Conservation (phyloP, 2,888 invertebrate genomes). For the Acronicta leporina region DNA sequence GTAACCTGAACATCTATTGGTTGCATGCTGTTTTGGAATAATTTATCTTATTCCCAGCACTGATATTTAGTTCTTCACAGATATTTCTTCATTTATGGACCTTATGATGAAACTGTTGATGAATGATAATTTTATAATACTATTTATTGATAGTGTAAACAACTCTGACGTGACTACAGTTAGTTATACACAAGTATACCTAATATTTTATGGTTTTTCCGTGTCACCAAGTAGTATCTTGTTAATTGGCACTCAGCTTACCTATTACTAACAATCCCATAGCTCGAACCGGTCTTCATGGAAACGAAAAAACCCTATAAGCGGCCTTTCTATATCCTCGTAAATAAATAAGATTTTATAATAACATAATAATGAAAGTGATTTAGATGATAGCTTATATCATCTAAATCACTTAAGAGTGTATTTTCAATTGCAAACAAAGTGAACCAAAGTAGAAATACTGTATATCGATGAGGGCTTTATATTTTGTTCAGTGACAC, state of each 20-base stretch:
- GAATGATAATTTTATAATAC: conserved; percentile 26
- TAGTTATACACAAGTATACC: conserved; percentile 23
- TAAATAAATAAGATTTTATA: too few species aligned
- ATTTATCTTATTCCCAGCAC: conserved; percentile 5
- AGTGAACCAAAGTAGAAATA: too few species aligned
- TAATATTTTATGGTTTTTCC: conserved; percentile 47
- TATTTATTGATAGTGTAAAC: conserved; percentile 29
- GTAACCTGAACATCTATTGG: conserved; percentile 29
- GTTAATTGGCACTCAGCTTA: conserved; percentile 33
- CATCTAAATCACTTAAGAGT: too few species aligned
- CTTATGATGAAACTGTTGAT: conserved; percentile 27
- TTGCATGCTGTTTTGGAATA: conserved; percentile 27
- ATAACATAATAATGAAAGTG: too few species aligned
- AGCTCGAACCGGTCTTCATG: conserved; percentile 36
- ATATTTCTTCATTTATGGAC: too few species aligned
- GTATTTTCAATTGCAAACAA: too few species aligned
- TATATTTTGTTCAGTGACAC: conserved; percentile 13
- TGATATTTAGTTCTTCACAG: too few species aligned
- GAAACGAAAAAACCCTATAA: conserved; percentile 28
- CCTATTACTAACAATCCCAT: conserved; percentile 21
- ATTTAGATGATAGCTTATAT: too few species aligned
- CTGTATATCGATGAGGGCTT: neutral
- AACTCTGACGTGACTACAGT: conserved; percentile 19
- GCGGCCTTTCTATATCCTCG: neutral
- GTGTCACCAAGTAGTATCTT: conserved; percentile 25